A percentile compares a stretch with the other conserved stretches of the same genome.
These are phyloP conservation scores for Abrostola triplasia DNA, from an alignment of 2,888 invertebrate genomes.

Conservation along the genomic window DNA sequence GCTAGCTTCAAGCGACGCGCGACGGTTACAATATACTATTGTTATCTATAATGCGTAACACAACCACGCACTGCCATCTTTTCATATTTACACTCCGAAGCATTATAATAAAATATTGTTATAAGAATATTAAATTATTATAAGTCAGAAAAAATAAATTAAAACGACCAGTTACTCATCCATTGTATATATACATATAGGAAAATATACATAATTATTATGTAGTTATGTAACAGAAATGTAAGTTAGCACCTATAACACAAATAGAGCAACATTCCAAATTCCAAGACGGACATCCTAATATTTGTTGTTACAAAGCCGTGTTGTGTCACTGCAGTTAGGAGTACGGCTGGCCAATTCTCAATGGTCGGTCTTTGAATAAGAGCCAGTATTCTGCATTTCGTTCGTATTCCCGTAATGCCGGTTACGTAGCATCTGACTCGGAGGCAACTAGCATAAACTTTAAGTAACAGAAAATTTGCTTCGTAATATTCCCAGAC, in stretches of 20 bases:
- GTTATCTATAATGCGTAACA: not conserved
- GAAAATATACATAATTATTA: not conserved
- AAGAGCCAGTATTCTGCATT: slow-evolving; percentile 65
- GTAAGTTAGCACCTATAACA: slow-evolving; percentile 2
- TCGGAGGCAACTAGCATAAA: slow-evolving; percentile 80
- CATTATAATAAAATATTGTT: no score
- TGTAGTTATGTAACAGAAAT: slow-evolving; percentile 18
- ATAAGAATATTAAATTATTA: no score
- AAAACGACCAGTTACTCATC: no score
- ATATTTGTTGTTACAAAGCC: slow-evolving; percentile 49
- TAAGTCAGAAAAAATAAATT: no score
- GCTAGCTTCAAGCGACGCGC: not conserved
- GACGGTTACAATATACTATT: slow-evolving; percentile 5
- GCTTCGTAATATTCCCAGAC: slow-evolving; percentile 75
- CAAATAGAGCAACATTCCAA: slow-evolving; percentile 12
- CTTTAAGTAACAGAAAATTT: slow-evolving; percentile 77
- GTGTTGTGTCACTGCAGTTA: slow-evolving; percentile 53
- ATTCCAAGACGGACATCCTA: slow-evolving; percentile 29
- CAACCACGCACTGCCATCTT: no score
- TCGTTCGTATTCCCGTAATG: slow-evolving; percentile 66
- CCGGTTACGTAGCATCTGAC: slow-evolving; percentile 73
- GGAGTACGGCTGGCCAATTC: slow-evolving; percentile 64
- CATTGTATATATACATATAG: not conserved
- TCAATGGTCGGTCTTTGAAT: slow-evolving; percentile 65
- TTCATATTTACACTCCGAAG: no score